Evolutionary conservation across 1,140 invertebrate species (phyloP), one percentile per base, ranked within the genome.

Genomic region (Odontomachus brunneus): DNA sequence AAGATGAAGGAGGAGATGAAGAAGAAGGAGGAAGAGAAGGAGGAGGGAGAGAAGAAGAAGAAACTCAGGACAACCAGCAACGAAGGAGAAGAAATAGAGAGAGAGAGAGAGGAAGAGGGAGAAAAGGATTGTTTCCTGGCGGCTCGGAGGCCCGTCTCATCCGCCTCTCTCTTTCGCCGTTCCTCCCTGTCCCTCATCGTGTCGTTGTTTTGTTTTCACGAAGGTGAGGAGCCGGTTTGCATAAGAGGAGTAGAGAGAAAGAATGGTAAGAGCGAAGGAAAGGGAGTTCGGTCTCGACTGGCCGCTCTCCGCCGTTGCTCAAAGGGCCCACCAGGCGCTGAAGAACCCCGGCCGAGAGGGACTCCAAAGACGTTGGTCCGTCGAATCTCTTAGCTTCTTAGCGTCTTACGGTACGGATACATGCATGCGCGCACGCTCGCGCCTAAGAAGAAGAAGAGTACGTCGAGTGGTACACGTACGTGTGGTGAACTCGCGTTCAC

Each of bases 41-140:
- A 60, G 72, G 53, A 53, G 24, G 38, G 24, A 24, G 84, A 82
- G 75, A 83, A 83, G 85, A 86, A 84, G 82, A 84, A 83, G 57
- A 88, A 89, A 67, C 26, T 71, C 57, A 73, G 80, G 67, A 87
- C 60, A 74, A 88, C 62, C 38, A 67, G 53, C 33, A 75, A 83
- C 62, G 82, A 51, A 82, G 82, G 62, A 76, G 69, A 48, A 75
- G 60, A 82, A 66, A n/a, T n/a, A n/a, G 26, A 59, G 87, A 44
- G 38, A 44, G 38, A 33, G 82, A 51, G 80, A 81, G 62, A 78
- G 71, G 38, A 80, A 57, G 83, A 59, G 69, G 86, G 60, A 84
- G 80, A 85, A 76, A 73, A 88, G 86, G 80, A 91, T 89, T 89
- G 89, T 91, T 89, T 90, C 89, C 81, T 86, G 87, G 84, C 89